Evolutionary conservation across 2,113 vertebrate species (phyloP).

Genomic region (Phaethon lepturus): DNA sequence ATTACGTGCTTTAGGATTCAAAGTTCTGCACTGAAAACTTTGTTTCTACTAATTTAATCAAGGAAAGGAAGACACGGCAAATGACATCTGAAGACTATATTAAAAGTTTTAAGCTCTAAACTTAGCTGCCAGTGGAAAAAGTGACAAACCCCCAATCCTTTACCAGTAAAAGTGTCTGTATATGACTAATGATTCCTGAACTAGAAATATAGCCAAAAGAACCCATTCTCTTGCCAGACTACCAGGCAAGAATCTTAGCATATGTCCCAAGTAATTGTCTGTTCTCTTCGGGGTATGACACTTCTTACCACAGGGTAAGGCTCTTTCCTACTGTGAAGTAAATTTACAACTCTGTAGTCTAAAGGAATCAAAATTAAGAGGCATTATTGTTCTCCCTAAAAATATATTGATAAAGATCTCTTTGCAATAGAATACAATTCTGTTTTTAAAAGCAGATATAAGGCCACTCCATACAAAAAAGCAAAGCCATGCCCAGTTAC

Average conservation of each 20-base stretch:
- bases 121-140: neutral
- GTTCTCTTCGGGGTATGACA: neutral
- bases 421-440: neutral
- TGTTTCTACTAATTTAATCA: neutral
- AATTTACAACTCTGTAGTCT: neutral
- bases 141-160: neutral
- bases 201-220: neutral
- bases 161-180: neutral
- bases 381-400: neutral
- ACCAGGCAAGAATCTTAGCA: neutral
- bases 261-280: neutral
- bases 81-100: neutral
- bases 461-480: neutral
- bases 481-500: neutral
- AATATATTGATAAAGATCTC: neutral
- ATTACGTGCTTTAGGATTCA: neutral
- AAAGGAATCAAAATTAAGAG: neutral
- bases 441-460: neutral
- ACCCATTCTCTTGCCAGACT: neutral
- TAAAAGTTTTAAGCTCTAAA: neutral
- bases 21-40: neutral
- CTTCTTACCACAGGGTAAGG: neutral
- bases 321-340: neutral
- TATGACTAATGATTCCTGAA: neutral
- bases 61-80: neutral